Evolutionary conservation across 2,888 invertebrate species (phyloP), one percentile per base, ranked within the genome.

Genomic region (Scotopteryx bipunctaria): DNA sequence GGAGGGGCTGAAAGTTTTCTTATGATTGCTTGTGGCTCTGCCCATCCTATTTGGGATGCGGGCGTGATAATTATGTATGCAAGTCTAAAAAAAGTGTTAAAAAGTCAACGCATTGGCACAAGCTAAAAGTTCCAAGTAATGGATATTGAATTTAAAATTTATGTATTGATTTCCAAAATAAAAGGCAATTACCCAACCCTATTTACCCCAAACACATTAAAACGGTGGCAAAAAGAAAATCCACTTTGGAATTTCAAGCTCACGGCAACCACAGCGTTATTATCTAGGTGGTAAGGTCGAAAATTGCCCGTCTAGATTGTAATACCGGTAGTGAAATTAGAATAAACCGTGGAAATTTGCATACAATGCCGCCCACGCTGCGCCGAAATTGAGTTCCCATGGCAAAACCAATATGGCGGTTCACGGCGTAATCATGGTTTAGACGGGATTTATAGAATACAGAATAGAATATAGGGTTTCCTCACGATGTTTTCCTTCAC

Each of bases 331-430:
- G 53, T 54, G 52, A 68, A 73, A 72, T 75, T 74, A 70, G 69
- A 67, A 70, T 77, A 69, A 63, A 66, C 67, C 60, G 61, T 57
- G 46, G 65, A 61, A 54, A 78, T 80, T 78, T 76, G 69, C 78
- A 79, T 78, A 71, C 65, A 67, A 66, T 66, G 61, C 59, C 66
- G 61, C 64, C 63, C 59, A 61, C 63, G 56, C 57, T 63, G 55
- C 65, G 63, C 62, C 67, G 57, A 73, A 77, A 79, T 78, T 75
- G 77, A 69, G 76, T 75, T 73, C 59, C 59, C 66, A 58, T 70
- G 63, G 71, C 55, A 55, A 73, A 79, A 74, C 76, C 74, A 78
- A 76, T 79, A 77, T 77, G 76, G 73, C 66, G 38, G 47, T 37
- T 45, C 40, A 25, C 25, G 41, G 54, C 29, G 36, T 27, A 31